phyloP scores from a whole-genome alignment of 2,113 vertebrate genomes.

The Callipepla californica region DNA sequence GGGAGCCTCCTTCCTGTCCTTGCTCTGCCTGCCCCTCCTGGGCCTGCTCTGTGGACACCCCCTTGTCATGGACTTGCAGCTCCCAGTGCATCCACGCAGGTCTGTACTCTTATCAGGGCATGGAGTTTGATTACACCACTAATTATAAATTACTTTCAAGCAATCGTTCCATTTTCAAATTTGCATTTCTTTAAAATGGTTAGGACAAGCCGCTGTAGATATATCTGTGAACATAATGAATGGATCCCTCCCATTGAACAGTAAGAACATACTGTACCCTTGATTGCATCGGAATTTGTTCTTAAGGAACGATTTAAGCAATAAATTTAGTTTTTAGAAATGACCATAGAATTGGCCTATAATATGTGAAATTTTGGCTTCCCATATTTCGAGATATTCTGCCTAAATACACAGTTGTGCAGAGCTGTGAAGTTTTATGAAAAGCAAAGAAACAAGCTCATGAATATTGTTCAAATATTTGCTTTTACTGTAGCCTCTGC shows the following conservation, averaged over 20 bases:
- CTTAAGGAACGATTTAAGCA: too few relatives aligned
- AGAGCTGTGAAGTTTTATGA: neutral
- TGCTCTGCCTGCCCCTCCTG: neutral
- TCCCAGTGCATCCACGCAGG: neutral
- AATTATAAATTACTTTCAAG: neutral
- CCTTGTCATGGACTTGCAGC: accelerated
- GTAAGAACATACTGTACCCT: neutral
- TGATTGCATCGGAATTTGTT: neutral
- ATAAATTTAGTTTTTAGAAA: neutral
- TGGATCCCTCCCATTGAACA: neutral
- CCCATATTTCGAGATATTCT: neutral
- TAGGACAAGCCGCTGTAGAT: neutral
- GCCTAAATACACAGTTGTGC: neutral
- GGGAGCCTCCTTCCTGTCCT: neutral
- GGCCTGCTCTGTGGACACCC: neutral
- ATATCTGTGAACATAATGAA: neutral
- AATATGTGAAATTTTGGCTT: neutral
- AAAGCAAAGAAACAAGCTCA: neutral
- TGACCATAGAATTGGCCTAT: neutral
- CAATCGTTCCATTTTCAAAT: neutral
- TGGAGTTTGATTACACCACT: neutral
- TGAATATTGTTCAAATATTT: neutral
- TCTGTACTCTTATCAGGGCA: accelerated
- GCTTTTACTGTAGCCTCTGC: neutral
- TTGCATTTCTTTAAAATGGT: neutral